phyloP scores from a whole-genome alignment of 2,888 invertebrate species.

The Barypeithes pellucidus region DNA sequence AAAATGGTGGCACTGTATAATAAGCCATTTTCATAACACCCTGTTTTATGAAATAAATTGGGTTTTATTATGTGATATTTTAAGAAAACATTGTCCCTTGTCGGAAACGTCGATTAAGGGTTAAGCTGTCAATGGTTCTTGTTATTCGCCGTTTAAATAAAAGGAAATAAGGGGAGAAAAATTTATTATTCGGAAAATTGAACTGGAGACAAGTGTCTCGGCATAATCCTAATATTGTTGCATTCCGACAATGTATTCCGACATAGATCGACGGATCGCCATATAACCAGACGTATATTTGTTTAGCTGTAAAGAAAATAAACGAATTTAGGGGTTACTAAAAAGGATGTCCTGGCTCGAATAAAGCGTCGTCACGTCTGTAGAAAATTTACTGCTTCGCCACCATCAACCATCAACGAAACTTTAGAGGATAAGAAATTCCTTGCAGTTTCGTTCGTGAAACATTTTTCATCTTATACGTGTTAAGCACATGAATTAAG shows the following conservation, averaged over 20 bases:
- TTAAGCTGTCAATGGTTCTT: too few species aligned
- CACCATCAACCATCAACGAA: conserved; percentile 53
- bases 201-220: background rate
- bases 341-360: conserved; percentile 60
- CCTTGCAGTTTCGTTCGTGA: conserved; percentile 39
- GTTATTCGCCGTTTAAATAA: background rate
- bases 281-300: conserved; percentile 56
- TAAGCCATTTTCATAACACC: too few species aligned
- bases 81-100: too few species aligned
- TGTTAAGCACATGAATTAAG: conserved; percentile 49
- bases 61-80: too few species aligned
- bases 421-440: conserved; percentile 45
- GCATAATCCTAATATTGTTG: conserved; percentile 24
- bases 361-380: conserved; percentile 61
- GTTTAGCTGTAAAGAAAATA: conserved; percentile 55
- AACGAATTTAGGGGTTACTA: conserved; percentile 56
- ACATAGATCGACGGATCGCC: conserved; percentile 27
- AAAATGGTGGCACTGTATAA: too few species aligned
- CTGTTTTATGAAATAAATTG: too few species aligned
- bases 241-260: conserved; percentile 26
- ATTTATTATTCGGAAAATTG: conserved; percentile 9
- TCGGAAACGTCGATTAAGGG: too few species aligned
- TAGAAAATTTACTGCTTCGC: conserved; percentile 58
- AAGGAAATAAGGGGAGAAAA: background rate
- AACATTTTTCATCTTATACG: conserved; percentile 52